Evolutionary conservation across 1,140 invertebrate genomes (phyloP), one percentile per base, ranked within the genome.

Genomic region (Bombus pyrosoma): DNA sequence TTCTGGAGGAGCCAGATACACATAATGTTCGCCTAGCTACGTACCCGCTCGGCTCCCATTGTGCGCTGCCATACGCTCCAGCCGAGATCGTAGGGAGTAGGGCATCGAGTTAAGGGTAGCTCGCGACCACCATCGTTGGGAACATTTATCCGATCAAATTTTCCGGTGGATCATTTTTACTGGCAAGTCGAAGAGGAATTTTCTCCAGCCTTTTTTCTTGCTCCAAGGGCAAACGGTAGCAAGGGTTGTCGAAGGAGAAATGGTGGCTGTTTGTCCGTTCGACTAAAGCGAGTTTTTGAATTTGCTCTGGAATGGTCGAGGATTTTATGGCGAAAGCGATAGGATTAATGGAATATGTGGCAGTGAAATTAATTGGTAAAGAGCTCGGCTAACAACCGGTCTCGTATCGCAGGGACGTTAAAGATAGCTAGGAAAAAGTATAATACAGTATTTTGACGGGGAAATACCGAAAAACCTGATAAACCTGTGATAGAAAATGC

Each of bases 121-220:
- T 34, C 28, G 81, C 74, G 86, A 80, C 59, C 69, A 74, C 75
- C 37, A 28, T 74, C 74, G 53, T 57, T 28, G 81, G n/a, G 73
- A 85, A 84, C 86, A 79, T 87, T 87, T 85, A 87, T 83, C 68
- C 75, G 82, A 84, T 79, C 81, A 79, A 84, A 57, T 74, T 86
- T 59, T 15, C 37, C 13, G 41, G 5, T 5, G 72, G 53, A 85
- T 69, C 68, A 62, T 81, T 81, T 73, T 34, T 72, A 22, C 47
- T 43, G 18, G 34, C 34, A 28, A 39, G 53, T 12, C 39, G 39
- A 47, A 41, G 9, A 18, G 57, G 62, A 74, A 34, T 64, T 34
- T 15, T 34, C 15, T 41, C 32, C 3, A 41, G 72, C 12, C 12
- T 76, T 25, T n/a, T 28, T 76, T n/a, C 12, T 59, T 76, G 6